Conservation (phyloP, 2,888 invertebrate species). For the Iselma pallidipennis region DNA sequence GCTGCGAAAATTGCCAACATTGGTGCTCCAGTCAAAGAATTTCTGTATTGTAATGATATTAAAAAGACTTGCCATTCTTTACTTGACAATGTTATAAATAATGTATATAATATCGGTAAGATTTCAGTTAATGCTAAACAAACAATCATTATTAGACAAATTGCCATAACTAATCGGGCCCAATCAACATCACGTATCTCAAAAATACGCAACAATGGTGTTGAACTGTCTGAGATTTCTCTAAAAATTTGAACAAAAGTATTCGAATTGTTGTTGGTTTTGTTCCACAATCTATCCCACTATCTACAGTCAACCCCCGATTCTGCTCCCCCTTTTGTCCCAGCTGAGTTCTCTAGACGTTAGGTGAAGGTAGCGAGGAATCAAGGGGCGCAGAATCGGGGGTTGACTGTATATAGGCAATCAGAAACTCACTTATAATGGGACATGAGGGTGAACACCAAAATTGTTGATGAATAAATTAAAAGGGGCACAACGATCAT, state of each 20-base stretch:
- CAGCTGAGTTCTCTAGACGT: too few relatives aligned
- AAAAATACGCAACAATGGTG: conserved; percentile 64
- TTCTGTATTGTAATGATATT: conserved; percentile 64
- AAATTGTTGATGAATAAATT: conserved; percentile 49
- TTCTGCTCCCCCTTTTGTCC: too few relatives aligned
- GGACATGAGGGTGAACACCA: conserved; percentile 56
- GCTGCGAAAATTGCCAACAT: conserved; percentile 67
- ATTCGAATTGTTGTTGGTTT: too few relatives aligned
- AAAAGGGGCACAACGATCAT: conserved; percentile 51
- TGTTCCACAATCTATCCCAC: too few relatives aligned
- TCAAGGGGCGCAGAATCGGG: too few relatives aligned
- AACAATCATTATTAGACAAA: conserved; percentile 63
- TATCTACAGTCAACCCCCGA: too few relatives aligned
- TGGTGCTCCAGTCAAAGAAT: conserved; percentile 64
- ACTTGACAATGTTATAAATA: conserved; percentile 62
- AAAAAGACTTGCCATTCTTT: conserved; percentile 67
- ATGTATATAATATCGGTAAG: conserved; percentile 61
- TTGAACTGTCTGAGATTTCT: conserved; percentile 62
- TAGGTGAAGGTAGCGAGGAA: too few relatives aligned
- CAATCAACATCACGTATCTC: conserved; percentile 65
- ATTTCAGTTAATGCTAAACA: conserved; percentile 67
- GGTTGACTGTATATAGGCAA: too few relatives aligned
- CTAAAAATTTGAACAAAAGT: conserved; percentile 51
- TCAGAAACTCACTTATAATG: conserved; percentile 51
- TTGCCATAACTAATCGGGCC: conserved; percentile 64